phyloP scores from a whole-genome alignment of 1,140 invertebrate genomes.

The Halictus rubicundus region DNA sequence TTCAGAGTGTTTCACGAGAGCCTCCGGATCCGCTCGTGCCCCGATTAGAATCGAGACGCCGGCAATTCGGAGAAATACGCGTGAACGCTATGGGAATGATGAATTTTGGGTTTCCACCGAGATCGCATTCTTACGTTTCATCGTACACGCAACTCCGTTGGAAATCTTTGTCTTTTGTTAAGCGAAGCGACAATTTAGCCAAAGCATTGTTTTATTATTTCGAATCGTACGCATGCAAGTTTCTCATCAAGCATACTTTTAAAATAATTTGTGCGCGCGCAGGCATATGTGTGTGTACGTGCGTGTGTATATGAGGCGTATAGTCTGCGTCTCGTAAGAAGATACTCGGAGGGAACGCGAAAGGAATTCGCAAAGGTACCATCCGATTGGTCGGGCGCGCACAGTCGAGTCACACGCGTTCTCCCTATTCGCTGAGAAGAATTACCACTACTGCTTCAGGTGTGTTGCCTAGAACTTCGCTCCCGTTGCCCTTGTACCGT shows the following conservation, averaged over 20 bases:
- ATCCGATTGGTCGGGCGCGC: too few species aligned
- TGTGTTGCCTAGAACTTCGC: too few species aligned
- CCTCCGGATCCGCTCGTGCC: too few species aligned
- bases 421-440: too few species aligned
- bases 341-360: too few species aligned
- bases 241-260: neutral
- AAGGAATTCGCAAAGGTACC: too few species aligned
- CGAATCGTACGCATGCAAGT: neutral
- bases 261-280: neutral
- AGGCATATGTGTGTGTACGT: neutral
- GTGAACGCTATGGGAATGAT: neutral
- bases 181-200: neutral
- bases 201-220: conserved; percentile 16
- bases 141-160: neutral
- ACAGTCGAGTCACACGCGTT: too few species aligned
- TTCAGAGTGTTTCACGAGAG: neutral
- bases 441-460: too few species aligned
- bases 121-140: neutral
- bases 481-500: too few species aligned
- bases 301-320: neutral
- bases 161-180: conserved; percentile 16
- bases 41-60: too few species aligned
- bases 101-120: neutral
- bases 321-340: too few species aligned
- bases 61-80: too few species aligned